phyloP scores from a whole-genome alignment of 2,113 vertebrate genomes.

The Psittacus erithacus region DNA sequence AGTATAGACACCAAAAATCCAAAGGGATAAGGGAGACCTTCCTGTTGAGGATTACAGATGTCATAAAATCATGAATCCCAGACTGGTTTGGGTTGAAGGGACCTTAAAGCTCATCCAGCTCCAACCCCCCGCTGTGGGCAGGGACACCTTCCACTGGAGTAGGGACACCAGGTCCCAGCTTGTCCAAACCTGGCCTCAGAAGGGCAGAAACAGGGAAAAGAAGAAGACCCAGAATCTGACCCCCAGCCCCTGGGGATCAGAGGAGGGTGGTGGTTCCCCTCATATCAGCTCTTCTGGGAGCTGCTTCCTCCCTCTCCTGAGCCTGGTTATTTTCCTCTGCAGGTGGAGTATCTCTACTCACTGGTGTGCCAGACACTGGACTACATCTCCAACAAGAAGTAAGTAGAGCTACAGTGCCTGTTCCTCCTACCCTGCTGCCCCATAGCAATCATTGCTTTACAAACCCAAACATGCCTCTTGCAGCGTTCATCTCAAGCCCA shows the following conservation, averaged over 20 bases:
- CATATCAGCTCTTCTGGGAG: not conserved
- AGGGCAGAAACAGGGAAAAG: not conserved
- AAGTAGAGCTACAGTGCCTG: not conserved
- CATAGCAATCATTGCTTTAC: not conserved
- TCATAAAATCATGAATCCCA: fast-evolving
- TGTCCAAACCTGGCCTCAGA: not conserved
- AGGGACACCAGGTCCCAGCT: not conserved
- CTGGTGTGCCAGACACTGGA: conserved; percentile 91
- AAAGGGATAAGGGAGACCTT: not conserved
- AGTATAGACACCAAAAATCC: not conserved
- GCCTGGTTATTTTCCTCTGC: not conserved
- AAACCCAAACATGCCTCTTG: not conserved
- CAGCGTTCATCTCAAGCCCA: not conserved
- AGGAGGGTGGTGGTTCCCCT: fast-evolving
- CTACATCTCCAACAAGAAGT: conserved; percentile 89
- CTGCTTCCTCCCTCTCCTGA: not conserved
- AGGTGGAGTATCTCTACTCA: conserved; percentile 93
- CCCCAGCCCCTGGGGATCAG: not conserved
- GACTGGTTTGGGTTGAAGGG: not conserved
- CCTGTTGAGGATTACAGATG: not conserved
- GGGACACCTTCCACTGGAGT: not conserved
- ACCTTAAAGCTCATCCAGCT: not conserved
- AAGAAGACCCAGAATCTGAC: not conserved
- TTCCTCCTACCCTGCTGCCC: not conserved
- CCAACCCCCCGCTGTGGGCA: not conserved